These are phyloP conservation scores for Serilophus lunatus DNA, from an alignment of 2,113 vertebrate genomes.

Conservation along the genomic window DNA sequence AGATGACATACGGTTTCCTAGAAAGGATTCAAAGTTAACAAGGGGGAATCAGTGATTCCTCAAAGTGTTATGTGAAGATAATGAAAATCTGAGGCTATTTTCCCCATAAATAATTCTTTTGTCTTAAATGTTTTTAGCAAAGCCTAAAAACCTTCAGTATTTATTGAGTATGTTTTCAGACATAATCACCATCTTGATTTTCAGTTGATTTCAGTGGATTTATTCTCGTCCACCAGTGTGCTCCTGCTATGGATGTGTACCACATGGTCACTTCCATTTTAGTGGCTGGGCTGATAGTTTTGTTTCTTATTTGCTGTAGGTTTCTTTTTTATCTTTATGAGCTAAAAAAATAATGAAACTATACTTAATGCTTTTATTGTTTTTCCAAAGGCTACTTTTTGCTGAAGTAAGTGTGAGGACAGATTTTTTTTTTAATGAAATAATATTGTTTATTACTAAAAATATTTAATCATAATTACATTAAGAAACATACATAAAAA, in stretches of 20 bases:
- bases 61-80: not conserved
- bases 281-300: not conserved
- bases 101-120: not conserved
- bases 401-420: constrained; percentile 14
- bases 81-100: not conserved
- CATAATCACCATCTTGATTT: not conserved
- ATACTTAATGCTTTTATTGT: constrained; percentile 52
- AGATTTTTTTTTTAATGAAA: constrained; percentile 47
- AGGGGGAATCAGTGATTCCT: not conserved
- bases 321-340: not conserved
- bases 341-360: constrained; percentile 58
- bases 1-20: not conserved
- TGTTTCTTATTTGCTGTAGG: constrained; percentile 25
- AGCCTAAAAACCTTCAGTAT: not conserved
- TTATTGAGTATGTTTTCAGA: not conserved
- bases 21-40: not conserved
- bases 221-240: not conserved
- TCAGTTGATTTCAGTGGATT: not conserved
- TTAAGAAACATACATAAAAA: constrained; percentile 82
- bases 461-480: constrained; percentile 84
- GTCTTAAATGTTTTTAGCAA: not conserved
- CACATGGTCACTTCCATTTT: not conserved
- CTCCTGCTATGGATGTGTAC: not conserved
- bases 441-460: constrained; percentile 65
- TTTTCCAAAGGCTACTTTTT: constrained; percentile 59